A percentile compares a stretch with the other conserved stretches of the same genome.
These are phyloP conservation scores for Brachyistius frenatus DNA, from an alignment of 2,113 vertebrate species.

Conservation along the genomic window DNA sequence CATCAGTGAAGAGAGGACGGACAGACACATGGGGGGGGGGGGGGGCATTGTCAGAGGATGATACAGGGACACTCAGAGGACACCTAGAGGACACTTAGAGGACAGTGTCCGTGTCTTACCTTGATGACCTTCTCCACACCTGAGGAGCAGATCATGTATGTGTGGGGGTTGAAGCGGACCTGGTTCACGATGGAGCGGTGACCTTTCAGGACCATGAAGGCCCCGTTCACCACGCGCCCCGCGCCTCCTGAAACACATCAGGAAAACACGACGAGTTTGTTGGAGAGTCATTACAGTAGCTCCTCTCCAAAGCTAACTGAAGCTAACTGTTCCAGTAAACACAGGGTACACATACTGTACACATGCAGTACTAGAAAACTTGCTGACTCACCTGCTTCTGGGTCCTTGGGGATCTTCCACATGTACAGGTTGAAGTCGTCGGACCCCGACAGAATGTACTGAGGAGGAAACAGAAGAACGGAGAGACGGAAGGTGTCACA, in stretches of 20 bases:
- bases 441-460: conserved; percentile 98
- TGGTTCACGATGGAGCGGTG: conserved; percentile 99
- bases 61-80: no score
- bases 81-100: background rate
- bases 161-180: conserved; percentile 97
- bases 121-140: conserved; percentile 99
- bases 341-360: no score
- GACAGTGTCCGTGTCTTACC: conserved; percentile 73
- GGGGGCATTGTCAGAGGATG: background rate
- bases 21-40: background rate
- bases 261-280: no score
- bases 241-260: conserved; percentile 85
- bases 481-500: no score
- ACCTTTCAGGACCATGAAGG: conserved; percentile 98
- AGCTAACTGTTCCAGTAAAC: no score
- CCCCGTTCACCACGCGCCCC: conserved; percentile 96
- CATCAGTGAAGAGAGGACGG: background rate
- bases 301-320: no score
- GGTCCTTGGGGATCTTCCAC: conserved; percentile 98
- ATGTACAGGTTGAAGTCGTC: conserved; percentile 99
- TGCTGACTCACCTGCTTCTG: conserved; percentile 89
- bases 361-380: no score
- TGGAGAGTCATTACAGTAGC: no score
- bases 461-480: conserved; percentile 54
- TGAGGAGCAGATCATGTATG: conserved; percentile 99